Conservation (phyloP, 92 coral and sea anemone genomes). For the Pocillopora grandis region DNA sequence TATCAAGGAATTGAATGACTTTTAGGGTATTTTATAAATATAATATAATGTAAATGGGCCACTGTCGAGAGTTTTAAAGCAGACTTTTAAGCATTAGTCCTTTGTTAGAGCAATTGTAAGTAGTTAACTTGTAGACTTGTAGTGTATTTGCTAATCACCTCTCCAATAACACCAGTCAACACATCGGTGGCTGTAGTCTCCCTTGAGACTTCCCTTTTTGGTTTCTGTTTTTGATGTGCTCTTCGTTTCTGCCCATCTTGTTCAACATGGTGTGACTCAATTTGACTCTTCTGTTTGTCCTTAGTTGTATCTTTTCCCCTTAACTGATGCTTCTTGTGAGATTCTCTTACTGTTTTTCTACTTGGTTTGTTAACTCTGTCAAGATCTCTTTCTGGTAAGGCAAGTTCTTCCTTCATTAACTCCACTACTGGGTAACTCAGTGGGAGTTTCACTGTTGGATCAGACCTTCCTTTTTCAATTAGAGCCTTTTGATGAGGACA, state of each 20-base stretch:
- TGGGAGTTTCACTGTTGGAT: constrained; percentile 2
- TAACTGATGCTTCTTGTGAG: not conserved
- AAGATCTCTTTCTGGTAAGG: constrained; percentile 6
- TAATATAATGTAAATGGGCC: too few species aligned
- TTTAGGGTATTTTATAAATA: too few species aligned
- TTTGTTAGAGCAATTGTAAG: too few species aligned
- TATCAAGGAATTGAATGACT: too few species aligned
- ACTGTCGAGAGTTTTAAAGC: too few species aligned
- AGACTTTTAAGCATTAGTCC: too few species aligned
- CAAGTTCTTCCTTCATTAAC: not conserved
- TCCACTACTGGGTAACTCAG: constrained; percentile 38
- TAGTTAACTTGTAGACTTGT: too few species aligned
- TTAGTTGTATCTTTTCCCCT: constrained; percentile 14
- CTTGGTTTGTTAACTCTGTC: not conserved
- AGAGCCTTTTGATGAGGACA: constrained; percentile 72
- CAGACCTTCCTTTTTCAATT: constrained; percentile 17
- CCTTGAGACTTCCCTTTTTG: not conserved
- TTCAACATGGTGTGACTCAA: not conserved
- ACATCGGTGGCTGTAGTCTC: constrained; percentile 21
- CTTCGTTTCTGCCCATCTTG: constrained; percentile 15
- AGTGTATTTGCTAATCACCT: constrained; percentile 33
- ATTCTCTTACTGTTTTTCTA: not conserved
- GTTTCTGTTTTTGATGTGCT: not conserved
- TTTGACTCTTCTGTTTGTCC: constrained; percentile 14
- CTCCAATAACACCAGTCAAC: constrained; percentile 60